Conservation (phyloP, 1,140 invertebrate species). For the Phymorhynchus buccinoides region DNA sequence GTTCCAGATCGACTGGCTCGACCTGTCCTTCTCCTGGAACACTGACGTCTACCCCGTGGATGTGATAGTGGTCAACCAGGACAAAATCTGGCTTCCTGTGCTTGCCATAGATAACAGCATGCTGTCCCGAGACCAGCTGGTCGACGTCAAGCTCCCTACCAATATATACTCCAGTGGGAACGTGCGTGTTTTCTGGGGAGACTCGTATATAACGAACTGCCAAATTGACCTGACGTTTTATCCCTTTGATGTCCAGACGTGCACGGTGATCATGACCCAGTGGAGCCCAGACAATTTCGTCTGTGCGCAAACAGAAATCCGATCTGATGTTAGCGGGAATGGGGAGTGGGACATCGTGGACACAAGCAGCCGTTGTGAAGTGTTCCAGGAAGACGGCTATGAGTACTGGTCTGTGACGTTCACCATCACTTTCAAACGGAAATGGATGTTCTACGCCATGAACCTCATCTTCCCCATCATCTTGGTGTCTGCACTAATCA, state of each 20-base stretch:
- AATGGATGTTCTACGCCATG: constrained; percentile 27
- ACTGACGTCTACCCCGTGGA: neutral
- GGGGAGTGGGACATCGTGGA: constrained; percentile 17
- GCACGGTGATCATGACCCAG: neutral
- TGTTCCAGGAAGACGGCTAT: neutral
- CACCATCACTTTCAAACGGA: constrained; percentile 32
- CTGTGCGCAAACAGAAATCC: neutral
- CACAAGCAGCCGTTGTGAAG: neutral
- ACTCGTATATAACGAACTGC: neutral
- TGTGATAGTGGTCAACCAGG: neutral
- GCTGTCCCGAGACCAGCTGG: neutral
- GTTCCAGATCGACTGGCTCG: neutral
- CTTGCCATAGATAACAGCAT: neutral
- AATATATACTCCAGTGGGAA: neutral
- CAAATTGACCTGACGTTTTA: neutral
- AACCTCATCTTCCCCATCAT: constrained; percentile 43
- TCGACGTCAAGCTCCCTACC: neutral
- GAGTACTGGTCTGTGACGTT: constrained; percentile 6
- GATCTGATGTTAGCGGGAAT: neutral
- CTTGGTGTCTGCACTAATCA: constrained; percentile 40
- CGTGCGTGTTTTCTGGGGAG: neutral
- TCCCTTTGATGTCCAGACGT: neutral
- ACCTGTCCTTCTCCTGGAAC: neutral
- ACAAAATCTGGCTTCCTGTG: neutral
- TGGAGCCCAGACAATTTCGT: neutral